Base-by-base conservation (phyloP, 2,113 vertebrate species). In the Anoplopoma fimbria region DNA sequence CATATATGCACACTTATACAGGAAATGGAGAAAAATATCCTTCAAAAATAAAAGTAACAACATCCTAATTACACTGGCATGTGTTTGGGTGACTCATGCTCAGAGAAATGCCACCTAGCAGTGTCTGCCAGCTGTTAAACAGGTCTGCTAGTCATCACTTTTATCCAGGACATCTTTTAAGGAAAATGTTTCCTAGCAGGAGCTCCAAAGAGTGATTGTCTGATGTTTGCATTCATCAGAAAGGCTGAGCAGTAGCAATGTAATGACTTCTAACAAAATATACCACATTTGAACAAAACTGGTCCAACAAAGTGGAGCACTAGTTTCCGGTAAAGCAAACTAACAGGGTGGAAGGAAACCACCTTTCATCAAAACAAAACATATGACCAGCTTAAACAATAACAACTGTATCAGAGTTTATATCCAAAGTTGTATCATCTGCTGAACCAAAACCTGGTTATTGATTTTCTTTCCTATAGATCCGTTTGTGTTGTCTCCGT, bases 81-180 rank as follows among this genome's bases (percentile, higher is more conserved):
- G 40, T 53, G 1, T 68, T 29, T 31, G 60, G 45, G 21, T 19
- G 36, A 64, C 73, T 77, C 25, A 25, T 27, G 12, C 23, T 75
- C n/a, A 34, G 9, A 74, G 31, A 73, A 63, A 69, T 47, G n/a
- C 9, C 2, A 2, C 25, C 42, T 29, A 14, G 34, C 33, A 42
- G 21, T 6, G 9, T 57, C 29, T 69, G 69, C 31, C 51, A 57
- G 45, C 45, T 36, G 49, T 86, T 34, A 73, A 78, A 72, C 55
- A 42, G 19, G 45, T 63, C 36, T 49, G 33, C 29, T 34, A 36
- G 38, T 45, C 34, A 29, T 12, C 17, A 64, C 61, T 72, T 63
- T 63, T 9, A 55, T n/a, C 21, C 9, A 7, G 31, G 71, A 58
- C 4, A 10, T 64, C 58, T 36, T 4, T 27, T 49, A 5, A 13